These are phyloP conservation scores for Drosophila subobscura DNA, from an alignment of 1,140 invertebrate genomes.

Conservation along the genomic window DNA sequence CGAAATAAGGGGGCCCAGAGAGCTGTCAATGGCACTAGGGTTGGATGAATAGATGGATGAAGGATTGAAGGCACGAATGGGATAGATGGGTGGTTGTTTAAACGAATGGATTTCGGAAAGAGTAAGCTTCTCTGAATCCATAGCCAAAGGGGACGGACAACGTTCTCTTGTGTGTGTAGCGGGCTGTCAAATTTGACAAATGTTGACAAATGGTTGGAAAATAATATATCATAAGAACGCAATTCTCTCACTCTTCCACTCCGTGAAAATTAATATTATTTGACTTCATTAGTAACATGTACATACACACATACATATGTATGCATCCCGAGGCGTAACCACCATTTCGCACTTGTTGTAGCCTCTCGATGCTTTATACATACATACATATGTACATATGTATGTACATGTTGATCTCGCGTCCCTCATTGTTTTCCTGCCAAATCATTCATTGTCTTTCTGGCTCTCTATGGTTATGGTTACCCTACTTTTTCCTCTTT, in stretches of 20 bases:
- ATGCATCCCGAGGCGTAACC: slow-evolving; percentile 60
- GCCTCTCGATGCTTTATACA: slow-evolving; percentile 17
- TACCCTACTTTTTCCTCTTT: slow-evolving; percentile 11
- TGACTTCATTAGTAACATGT: slow-evolving; percentile 74
- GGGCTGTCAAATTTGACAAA: slow-evolving; percentile 79
- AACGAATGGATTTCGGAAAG: slow-evolving; percentile 14
- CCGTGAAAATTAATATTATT: slow-evolving; percentile 68
- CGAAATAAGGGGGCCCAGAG: slow-evolving; percentile 43
- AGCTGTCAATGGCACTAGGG: slow-evolving; percentile 62
- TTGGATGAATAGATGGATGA: slow-evolving; percentile 46
- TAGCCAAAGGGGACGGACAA: slow-evolving; percentile 50
- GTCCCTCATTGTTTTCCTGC: slow-evolving; percentile 63
- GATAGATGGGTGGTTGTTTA: slow-evolving; percentile 17
- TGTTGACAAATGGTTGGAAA: slow-evolving; percentile 80
- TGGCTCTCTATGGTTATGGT: slow-evolving; percentile 10
- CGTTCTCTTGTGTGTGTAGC: slow-evolving; percentile 3
- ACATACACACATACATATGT: too few relatives aligned
- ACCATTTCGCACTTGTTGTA: slow-evolving; percentile 45
- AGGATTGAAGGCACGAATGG: neutral
- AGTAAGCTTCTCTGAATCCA: slow-evolving; percentile 28
- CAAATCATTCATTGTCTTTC: slow-evolving; percentile 82
- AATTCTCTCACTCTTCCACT: slow-evolving; percentile 3
- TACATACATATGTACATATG: slow-evolving; percentile 38
- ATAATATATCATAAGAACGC: slow-evolving; percentile 59
- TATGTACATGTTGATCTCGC: too few relatives aligned